Evolutionary conservation across 2,888 invertebrate genomes (phyloP).

Genomic region (Bruchidius siliquastri): DNA sequence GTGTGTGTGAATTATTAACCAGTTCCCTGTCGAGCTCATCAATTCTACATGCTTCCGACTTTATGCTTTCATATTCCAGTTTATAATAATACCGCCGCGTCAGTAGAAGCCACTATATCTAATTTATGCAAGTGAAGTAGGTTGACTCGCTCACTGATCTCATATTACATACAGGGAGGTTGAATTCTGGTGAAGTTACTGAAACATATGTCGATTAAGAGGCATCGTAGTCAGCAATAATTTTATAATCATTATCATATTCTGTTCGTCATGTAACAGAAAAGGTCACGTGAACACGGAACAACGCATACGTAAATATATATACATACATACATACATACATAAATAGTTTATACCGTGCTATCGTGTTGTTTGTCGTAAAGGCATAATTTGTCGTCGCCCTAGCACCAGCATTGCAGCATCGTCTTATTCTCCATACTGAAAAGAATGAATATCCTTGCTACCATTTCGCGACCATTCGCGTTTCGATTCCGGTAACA

Average conservation of each 20-base stretch:
- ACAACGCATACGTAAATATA: not conserved
- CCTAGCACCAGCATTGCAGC: not conserved
- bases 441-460: not conserved
- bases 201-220: too few species aligned
- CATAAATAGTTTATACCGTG: not conserved
- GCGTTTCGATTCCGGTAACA: too few species aligned
- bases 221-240: too few species aligned
- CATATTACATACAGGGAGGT: too few species aligned
- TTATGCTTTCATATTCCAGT: constrained; percentile 5
- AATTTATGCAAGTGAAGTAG: too few species aligned
- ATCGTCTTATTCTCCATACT: not conserved
- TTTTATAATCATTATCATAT: not conserved
- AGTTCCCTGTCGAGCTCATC: constrained; percentile 19
- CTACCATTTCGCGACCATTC: not conserved
- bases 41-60: constrained; percentile 18
- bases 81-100: not conserved
- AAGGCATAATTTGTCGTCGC: not conserved
- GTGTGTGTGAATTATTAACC: constrained; percentile 22
- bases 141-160: too few species aligned
- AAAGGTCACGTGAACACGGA: not conserved
- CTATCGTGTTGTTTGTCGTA: not conserved
- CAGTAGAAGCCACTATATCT: too few species aligned
- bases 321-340: not conserved
- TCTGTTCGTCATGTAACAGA: not conserved
- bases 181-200: too few species aligned